phyloP scores from a whole-genome alignment of 2,113 vertebrate species.

The Jaculus jaculus region DNA sequence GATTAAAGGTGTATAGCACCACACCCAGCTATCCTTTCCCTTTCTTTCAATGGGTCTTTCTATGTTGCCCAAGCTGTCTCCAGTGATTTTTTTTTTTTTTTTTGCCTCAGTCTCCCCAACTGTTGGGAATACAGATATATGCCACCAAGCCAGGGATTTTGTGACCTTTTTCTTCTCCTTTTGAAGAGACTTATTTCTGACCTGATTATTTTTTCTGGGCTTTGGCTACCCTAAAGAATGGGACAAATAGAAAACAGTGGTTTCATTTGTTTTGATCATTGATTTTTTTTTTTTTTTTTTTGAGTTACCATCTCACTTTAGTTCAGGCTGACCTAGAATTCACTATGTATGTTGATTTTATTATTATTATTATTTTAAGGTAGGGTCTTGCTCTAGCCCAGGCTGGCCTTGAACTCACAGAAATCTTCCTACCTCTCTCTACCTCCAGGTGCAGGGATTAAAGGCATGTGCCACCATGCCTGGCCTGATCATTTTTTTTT shows the following conservation, averaged over 20 bases:
- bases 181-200: constrained; percentile 32
- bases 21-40: neutral
- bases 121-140: neutral
- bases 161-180: neutral
- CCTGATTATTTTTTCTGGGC: neutral
- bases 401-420: no score
- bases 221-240: neutral
- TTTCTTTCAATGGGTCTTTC: neutral
- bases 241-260: neutral
- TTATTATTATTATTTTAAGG: no score
- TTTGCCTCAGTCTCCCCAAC: neutral
- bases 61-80: neutral
- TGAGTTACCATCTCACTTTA: no score
- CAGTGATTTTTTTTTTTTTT: neutral
- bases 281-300: no score
- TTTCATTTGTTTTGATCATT: neutral
- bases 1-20: no score
- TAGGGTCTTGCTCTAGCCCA: no score
- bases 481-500: no score
- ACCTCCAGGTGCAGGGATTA: no score
- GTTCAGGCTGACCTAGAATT: no score
- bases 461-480: no score
- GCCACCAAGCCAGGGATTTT: neutral
- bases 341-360: no score
- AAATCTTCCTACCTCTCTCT: no score